These are phyloP conservation scores for Whitmania pigra DNA, from an alignment of 1,140 invertebrate species.

Conservation along the genomic window DNA sequence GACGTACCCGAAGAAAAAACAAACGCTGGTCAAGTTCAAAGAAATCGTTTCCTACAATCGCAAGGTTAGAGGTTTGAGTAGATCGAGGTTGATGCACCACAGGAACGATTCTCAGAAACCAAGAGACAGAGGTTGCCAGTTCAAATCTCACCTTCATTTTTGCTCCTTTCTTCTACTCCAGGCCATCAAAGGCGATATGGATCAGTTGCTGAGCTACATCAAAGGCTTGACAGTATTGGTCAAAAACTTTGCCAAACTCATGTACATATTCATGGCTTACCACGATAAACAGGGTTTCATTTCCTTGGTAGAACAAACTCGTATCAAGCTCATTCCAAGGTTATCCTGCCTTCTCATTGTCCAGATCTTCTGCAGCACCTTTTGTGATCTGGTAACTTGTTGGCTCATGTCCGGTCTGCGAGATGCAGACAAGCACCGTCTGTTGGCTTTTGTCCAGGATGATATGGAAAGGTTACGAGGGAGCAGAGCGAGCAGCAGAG, in stretches of 20 bases:
- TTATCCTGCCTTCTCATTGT: background rate
- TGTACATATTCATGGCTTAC: conserved; percentile 4
- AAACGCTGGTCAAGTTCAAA: background rate
- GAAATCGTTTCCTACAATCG: no score
- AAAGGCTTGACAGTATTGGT: background rate
- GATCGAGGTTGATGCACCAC: no score
- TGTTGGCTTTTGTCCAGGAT: background rate
- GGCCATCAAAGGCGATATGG: background rate
- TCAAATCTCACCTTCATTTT: background rate
- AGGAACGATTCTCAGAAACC: background rate
- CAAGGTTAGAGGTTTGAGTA: no score
- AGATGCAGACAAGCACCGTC: background rate
- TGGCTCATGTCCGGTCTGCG: background rate
- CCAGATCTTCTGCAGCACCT: background rate
- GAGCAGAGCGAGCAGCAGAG: no score
- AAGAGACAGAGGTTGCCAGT: background rate
- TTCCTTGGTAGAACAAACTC: background rate
- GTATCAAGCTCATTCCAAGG: background rate
- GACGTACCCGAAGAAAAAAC: conserved; percentile 1
- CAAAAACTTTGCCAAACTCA: background rate
- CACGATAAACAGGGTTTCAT: background rate
- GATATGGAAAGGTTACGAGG: no score
- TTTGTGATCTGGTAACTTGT: background rate
- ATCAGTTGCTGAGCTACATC: background rate
- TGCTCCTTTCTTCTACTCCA: conserved; percentile 1